A percentile compares a stretch with the other conserved stretches of the same genome.
phyloP scores from a whole-genome alignment of 2,888 invertebrate genomes.

The Charanyca ferruginea region DNA sequence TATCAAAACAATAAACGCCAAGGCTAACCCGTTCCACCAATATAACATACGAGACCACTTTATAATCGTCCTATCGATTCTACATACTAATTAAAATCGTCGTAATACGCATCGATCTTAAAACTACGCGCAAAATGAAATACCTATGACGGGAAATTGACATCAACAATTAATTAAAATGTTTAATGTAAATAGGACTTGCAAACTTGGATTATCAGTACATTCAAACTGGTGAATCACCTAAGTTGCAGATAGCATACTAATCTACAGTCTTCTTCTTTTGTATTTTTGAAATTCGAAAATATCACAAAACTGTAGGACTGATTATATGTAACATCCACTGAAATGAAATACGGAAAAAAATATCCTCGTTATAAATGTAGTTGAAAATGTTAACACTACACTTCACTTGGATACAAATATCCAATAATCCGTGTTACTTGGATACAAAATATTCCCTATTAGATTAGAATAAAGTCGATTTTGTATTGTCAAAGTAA shows the following conservation, averaged over 20 bases:
- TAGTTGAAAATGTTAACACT: background rate
- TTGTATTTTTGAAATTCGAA: background rate
- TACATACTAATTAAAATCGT: slow-evolving; percentile 30
- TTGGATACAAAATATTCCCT: background rate
- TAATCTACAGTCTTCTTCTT: slow-evolving; percentile 4
- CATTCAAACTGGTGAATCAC: slow-evolving; percentile 26
- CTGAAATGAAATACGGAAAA: background rate
- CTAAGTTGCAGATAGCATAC: slow-evolving; percentile 12
- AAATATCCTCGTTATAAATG: no score
- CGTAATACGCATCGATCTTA: slow-evolving; percentile 28
- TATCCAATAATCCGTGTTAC: background rate
- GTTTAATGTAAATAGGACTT: slow-evolving; percentile 17
- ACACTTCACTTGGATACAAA: background rate
- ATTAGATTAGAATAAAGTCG: background rate
- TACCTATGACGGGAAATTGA: slow-evolving; percentile 9
- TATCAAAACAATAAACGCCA: slow-evolving; percentile 55
- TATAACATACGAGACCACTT: slow-evolving; percentile 35
- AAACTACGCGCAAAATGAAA: slow-evolving; percentile 27
- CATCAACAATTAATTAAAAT: slow-evolving; percentile 23
- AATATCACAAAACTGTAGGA: no score
- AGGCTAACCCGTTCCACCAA: slow-evolving; percentile 38
- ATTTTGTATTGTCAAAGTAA: background rate
- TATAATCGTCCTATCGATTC: slow-evolving; percentile 33
- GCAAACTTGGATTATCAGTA: slow-evolving; percentile 14
- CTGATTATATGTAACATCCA: background rate